Base-by-base conservation (phyloP, 1,140 invertebrate species). In the Ylistrum balloti region DNA sequence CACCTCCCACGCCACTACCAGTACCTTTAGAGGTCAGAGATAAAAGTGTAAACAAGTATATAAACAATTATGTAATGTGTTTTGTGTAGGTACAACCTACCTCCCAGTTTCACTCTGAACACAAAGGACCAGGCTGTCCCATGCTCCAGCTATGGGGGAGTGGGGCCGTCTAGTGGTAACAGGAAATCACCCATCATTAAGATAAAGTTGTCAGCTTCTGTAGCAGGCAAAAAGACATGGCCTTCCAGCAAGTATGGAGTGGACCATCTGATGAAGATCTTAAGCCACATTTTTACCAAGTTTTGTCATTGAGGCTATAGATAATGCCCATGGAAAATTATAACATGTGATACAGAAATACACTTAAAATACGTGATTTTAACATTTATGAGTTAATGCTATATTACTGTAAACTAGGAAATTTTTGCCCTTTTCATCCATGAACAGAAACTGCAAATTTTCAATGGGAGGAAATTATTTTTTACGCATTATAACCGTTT, bases 151-250 rank as follows among this genome's bases (percentile, higher is more conserved):
- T 7, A 28, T 74, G 56, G 56, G 56, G 56, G 56, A 74, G 56
- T 74, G 56, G 56, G 56, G 22, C 22, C 22, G 22, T 74, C 56
- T 74, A 74, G 56, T 74, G 56, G 56, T n/a, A 74, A 74, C 56
- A 74, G 56, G 56, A 74, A 74, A 74, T 74, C 56, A 74, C 56
- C 56, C 56, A 74, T 74, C 56, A 74, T 74, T 74, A 74, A 74
- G 56, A 74, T 74, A 74, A 74, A 74, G 56, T 74, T 74, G 56
- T 74, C 56, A 74, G 56, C 56, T 74, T 74, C 56, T 74, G 56
- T 74, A 74, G 56, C 56, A 74, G 41, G 41, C 41, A 45, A 45
- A 45, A 74, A 74, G 56, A 74, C 56, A 74, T 74, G 56, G 56
- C n/a, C 22, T 74, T n/a, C 56, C n/a, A 28, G 56, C 5, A 74